Evolutionary conservation across 2,888 invertebrate genomes (phyloP).

Genomic region (Podabrus alpinus): DNA sequence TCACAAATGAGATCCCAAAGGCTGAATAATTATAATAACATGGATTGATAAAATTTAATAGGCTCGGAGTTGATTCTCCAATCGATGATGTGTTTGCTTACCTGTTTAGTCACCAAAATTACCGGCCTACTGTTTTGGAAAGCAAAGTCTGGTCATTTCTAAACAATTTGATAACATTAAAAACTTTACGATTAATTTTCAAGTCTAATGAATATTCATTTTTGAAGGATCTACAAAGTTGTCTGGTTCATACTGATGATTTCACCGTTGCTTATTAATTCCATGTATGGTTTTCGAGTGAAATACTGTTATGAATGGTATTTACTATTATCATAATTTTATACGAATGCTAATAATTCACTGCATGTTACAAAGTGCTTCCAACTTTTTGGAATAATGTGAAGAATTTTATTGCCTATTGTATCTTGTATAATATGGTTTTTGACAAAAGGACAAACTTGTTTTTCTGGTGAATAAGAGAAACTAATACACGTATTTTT

Average conservation of each 20-base stretch:
- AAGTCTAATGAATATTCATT: neutral
- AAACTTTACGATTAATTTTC: neutral
- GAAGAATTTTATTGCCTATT: too few species aligned
- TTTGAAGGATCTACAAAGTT: neutral
- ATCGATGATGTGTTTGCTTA: neutral
- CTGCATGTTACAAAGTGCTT: neutral
- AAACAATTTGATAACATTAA: neutral
- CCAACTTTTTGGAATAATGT: too few species aligned
- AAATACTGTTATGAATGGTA: neutral
- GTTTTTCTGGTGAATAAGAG: too few species aligned
- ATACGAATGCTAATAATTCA: neutral
- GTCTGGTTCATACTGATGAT: neutral
- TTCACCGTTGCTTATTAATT: neutral
- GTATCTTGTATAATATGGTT: too few species aligned
- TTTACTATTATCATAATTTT: neutral
- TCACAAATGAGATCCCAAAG: neutral
- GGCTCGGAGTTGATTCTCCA: neutral
- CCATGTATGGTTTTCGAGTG: neutral
- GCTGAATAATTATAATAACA: neutral
- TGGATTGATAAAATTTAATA: neutral
- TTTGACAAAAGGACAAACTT: too few species aligned
- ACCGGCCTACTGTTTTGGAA: neutral
- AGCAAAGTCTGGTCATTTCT: neutral
- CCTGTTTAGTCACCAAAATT: neutral
- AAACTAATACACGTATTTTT: too few species aligned